Evolutionary conservation across 30 jellyfish, hydroid and myxozoan genomes (phyloP).

Genomic region (Aurelia sp.): DNA sequence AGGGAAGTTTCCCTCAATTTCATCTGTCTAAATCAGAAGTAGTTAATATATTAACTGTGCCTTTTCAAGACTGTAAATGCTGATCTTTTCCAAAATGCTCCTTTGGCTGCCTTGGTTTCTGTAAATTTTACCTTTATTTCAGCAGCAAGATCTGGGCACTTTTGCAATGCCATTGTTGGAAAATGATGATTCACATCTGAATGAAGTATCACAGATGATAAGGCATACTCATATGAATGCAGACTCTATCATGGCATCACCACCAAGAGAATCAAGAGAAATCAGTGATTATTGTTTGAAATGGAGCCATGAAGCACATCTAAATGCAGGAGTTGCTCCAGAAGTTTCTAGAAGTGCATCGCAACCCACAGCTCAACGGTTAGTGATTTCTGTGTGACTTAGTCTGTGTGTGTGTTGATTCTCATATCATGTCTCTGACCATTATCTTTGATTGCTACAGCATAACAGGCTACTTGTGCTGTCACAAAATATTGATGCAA

Average conservation of each 20-base stretch:
- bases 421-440: no score
- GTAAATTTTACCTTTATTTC: background rate
- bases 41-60: no score
- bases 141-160: constrained; percentile 69
- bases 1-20: no score
- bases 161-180: constrained; percentile 79
- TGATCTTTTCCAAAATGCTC: no score
- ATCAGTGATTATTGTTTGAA: constrained; percentile 67
- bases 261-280: constrained; percentile 72
- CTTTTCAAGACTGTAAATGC: no score
- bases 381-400: background rate
- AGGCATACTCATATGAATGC: constrained; percentile 5
- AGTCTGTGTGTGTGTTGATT: background rate
- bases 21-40: no score
- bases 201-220: constrained; percentile 13
- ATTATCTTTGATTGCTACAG: no score
- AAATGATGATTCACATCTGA: constrained; percentile 22
- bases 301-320: constrained; percentile 70
- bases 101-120: no score
- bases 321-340: constrained; percentile 58
- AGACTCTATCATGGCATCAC: constrained; percentile 60
- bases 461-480: no score
- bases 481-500: no score
- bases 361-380: constrained; percentile 49
- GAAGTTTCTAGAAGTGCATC: constrained; percentile 21